Evolutionary conservation across 2,797 vertebrate genomes (phyloP).

Genomic region (Gadopsis marmoratus): DNA sequence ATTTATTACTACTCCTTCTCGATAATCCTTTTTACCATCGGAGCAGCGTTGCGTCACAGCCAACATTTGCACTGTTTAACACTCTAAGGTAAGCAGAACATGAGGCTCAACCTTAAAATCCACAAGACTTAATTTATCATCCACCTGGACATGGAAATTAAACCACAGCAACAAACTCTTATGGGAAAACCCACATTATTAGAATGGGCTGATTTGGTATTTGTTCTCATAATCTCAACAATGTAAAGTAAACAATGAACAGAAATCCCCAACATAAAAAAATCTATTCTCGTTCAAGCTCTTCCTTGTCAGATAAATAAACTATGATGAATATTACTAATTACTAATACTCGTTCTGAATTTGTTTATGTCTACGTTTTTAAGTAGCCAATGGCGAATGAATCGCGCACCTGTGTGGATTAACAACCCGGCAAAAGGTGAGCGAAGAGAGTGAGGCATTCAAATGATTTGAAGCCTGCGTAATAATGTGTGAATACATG

Average conservation of each 20-base stretch:
- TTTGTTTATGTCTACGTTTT: slow-evolving; percentile 23
- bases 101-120: slow-evolving; percentile 61
- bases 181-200: slow-evolving; percentile 54
- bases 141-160: slow-evolving; percentile 75
- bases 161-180: slow-evolving; percentile 63
- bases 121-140: slow-evolving; percentile 56
- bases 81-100: slow-evolving; percentile 64
- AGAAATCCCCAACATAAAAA: slow-evolving; percentile 56
- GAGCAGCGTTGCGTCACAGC: slow-evolving; percentile 71
- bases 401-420: slow-evolving; percentile 59
- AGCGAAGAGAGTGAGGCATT: slow-evolving; percentile 60
- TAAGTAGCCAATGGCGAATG: slow-evolving; percentile 31
- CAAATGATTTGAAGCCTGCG: slow-evolving; percentile 63
- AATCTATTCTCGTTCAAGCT: slow-evolving; percentile 12
- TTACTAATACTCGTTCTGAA: neutral
- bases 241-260: slow-evolving; percentile 50
- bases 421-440: slow-evolving; percentile 60
- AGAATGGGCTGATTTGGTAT: slow-evolving; percentile 59
- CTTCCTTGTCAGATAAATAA: slow-evolving; percentile 43
- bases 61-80: slow-evolving; percentile 69
- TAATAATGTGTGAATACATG: slow-evolving; percentile 72
- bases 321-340: neutral
- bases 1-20: slow-evolving; percentile 73
- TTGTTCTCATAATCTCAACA: slow-evolving; percentile 57
- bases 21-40: slow-evolving; percentile 66